Conservation (phyloP, 1,140 invertebrate genomes). For the Mercenaria mercenaria region DNA sequence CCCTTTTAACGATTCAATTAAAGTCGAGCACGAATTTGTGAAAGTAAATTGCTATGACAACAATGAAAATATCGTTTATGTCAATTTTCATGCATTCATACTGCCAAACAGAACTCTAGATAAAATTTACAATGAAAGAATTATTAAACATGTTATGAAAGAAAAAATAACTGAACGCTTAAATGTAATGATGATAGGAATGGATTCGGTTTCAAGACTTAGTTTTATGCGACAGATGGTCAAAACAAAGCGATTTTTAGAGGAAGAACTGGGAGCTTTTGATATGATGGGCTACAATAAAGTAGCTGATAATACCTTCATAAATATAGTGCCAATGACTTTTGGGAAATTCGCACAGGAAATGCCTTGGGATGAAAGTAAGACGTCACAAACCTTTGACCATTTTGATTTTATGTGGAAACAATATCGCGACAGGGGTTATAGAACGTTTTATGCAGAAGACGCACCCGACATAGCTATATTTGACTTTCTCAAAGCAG, state of each 20-base stretch:
- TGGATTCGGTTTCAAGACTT: conserved; percentile 94
- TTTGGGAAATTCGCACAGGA: conserved; percentile 83
- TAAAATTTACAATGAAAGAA: conserved; percentile 40
- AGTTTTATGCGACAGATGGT: conserved; percentile 95
- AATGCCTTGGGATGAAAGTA: conserved; percentile 83
- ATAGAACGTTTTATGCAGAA: conserved; percentile 87
- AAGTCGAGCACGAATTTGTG: conserved; percentile 79
- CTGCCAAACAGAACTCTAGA: conserved; percentile 78
- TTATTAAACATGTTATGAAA: conserved; percentile 80
- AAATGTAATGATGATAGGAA: conserved; percentile 92
- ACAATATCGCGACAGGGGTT: conserved; percentile 85
- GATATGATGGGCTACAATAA: conserved; percentile 85
- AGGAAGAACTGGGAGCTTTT: conserved; percentile 78
- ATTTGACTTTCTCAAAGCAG: conserved; percentile 86
- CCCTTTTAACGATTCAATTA: conserved; percentile 63
- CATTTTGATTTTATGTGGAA: conserved; percentile 87
- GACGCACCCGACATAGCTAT: conserved; percentile 86
- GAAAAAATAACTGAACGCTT: conserved; percentile 73
- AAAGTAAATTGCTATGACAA: conserved; percentile 79
- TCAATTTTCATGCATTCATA: conserved; percentile 86
- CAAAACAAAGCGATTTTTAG: conserved; percentile 89
- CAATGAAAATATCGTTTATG: conserved; percentile 80
- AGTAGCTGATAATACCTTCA: conserved; percentile 85
- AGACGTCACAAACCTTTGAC: conserved; percentile 83
- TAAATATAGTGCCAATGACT: conserved; percentile 85